Base-by-base conservation (phyloP, 2,888 invertebrate species). In the Graphium colonna region DNA sequence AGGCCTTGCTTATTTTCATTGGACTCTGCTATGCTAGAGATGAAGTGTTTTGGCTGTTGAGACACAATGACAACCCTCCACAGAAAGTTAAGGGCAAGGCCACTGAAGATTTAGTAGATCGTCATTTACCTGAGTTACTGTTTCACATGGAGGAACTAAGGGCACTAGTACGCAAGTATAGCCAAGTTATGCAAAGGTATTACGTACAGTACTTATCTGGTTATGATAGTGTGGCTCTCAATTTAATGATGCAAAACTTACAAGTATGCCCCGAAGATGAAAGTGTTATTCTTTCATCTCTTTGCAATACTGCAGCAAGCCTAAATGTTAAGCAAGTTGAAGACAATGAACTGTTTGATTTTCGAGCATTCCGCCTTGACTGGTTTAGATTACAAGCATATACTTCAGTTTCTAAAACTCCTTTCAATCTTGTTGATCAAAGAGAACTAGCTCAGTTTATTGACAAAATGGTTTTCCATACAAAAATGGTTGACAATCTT, bases 141-240 rank as follows among this genome's bases (percentile, higher is more conserved):
- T 99, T 99, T 75, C 98, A 99, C 73, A 98, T 99, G 94, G 98
- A 99, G 78, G 99, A 99, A 80, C 82, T 99, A 47, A 92, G 99
- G 68, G 97, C 96, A 17, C 88, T 99, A 50, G 97, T 99, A 3
- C 93, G 98, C 59, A 99, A 98, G 77, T 98, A 99, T 79, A 96
- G 96, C 67, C 97, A 97, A 88, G 97, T 99, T 7, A 95, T 99
- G 90, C 98, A 99, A 81, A 92, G 98, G 60, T 99, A 99, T 80
- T 99, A 98, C 82, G 96, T 99, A 18, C 98, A 99, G 82, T 99
- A 98, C 89, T 90, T 99, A 52, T 95, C 96, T 33, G 98, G 98
- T 9, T 99, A 96, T 82, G 99, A 99, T 90, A 96, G 98, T 13
- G 95, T 97, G 17, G 95, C 96, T 55, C 85, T 99, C 26, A 97